Base-by-base conservation (phyloP, 2,797 vertebrate species). In the Neoniphon sammara region DNA sequence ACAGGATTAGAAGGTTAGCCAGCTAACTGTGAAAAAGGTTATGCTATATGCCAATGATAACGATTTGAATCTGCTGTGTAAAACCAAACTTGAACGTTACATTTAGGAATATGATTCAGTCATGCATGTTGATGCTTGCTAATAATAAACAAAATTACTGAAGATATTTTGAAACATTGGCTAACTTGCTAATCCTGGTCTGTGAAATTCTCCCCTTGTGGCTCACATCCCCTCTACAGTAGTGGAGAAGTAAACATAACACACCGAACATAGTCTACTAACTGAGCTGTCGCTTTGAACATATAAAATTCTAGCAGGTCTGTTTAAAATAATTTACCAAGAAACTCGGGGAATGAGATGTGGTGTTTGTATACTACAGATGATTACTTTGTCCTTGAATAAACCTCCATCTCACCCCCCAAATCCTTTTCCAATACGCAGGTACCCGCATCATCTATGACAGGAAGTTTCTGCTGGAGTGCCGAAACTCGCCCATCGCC, bases 401-500 rank as follows among this genome's bases (percentile, higher is more conserved):
- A 23, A 4, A 52, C 3, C 14, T 21, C 47, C 17, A 5, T 23
- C 62, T 23, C 56, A 27, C 46, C 21, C 18, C n/a, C 6, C 52
- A 7, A 31, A 12, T n/a, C 25, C 39, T 1, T 21, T 39, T 34
- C 21, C 25, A 21, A 3, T 66, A 76, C 36, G n/a, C 91, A 98
- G 97, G 96, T 82, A 98, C 96, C 75, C 95, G 85, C 85, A 98
- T 97, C 91, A 97, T 95, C 91, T 98, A 97, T 62, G 96, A 96
- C 94, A 94, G 92, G 90, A 98, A 97, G 92, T 98, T 97, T 89
- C 92, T 97, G 82, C 90, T 97, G 89, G 96, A 97, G 78, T 97
- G 96, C 90, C 95, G 96, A 87, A 98, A 95, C 90, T 98, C 95
- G 2, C 96, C 96, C 75, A 93, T 93, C 36, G 95, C 95, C 70